phyloP scores from a whole-genome alignment of 1,140 invertebrate genomes.

The Trichonephila inaurata region DNA sequence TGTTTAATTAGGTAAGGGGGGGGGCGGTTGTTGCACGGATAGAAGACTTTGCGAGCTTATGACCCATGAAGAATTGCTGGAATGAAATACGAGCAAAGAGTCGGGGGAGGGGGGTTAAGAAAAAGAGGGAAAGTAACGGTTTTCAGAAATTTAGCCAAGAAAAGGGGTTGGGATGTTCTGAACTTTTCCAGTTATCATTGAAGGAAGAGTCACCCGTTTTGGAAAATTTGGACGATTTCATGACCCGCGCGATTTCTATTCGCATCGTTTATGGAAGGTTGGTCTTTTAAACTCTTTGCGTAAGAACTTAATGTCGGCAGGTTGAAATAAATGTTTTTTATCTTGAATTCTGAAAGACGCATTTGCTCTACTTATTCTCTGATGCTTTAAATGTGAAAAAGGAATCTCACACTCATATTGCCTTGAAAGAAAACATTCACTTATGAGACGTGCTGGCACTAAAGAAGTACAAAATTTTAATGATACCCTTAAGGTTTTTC shows the following conservation, averaged over 20 bases:
- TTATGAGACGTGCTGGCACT: no score
- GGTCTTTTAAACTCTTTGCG: neutral
- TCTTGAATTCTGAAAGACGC: no score
- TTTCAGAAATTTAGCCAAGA: no score
- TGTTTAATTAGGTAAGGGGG: neutral
- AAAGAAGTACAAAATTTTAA: no score
- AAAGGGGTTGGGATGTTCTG: neutral
- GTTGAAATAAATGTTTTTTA: neutral
- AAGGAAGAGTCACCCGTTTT: no score
- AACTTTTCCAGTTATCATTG: neutral
- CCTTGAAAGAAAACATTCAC: no score
- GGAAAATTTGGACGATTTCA: neutral
- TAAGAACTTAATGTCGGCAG: neutral
- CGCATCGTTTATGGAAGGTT: neutral
- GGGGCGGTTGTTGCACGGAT: neutral
- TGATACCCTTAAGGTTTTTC: no score
- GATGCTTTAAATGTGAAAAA: no score
- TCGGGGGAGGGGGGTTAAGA: neutral
- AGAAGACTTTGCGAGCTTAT: neutral
- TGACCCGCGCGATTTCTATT: neutral
- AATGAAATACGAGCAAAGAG: slow-evolving; percentile 25
- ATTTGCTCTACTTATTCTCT: no score
- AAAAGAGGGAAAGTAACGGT: neutral
- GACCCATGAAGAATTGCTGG: neutral
- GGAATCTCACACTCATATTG: no score